These are phyloP conservation scores for Macrosiphum euphorbiae DNA, from an alignment of 2,888 invertebrate species.

Conservation along the genomic window DNA sequence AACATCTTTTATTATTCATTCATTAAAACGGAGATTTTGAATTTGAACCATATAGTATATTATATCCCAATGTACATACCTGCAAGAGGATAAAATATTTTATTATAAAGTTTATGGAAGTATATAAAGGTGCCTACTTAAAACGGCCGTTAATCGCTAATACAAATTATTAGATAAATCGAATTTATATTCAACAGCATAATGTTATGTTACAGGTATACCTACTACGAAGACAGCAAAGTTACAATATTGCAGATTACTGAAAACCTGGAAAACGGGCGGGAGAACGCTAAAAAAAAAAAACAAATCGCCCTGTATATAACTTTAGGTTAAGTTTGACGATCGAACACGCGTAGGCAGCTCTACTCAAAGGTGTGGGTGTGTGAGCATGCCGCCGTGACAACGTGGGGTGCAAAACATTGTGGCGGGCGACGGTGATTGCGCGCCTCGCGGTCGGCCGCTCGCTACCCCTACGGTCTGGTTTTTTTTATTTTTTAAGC, in stretches of 20 bases:
- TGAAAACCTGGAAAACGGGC: background rate
- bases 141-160: background rate
- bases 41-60: background rate
- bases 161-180: background rate
- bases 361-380: background rate
- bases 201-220: background rate
- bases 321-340: background rate
- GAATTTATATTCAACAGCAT: background rate
- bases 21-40: background rate
- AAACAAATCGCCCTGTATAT: background rate
- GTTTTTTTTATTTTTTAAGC: background rate
- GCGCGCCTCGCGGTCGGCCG: background rate
- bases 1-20: background rate
- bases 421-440: background rate
- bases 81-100: background rate
- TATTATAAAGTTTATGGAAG: background rate
- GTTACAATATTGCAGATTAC: background rate
- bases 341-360: background rate
- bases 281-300: background rate
- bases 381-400: slow-evolving; percentile 22
- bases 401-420: slow-evolving; percentile 50
- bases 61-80: background rate
- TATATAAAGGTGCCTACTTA: background rate
- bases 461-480: background rate
- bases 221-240: background rate